A percentile compares a stretch with the other conserved stretches of the same genome.
phyloP scores from a whole-genome alignment of 2,113 vertebrate species.

The Pagrus major region DNA sequence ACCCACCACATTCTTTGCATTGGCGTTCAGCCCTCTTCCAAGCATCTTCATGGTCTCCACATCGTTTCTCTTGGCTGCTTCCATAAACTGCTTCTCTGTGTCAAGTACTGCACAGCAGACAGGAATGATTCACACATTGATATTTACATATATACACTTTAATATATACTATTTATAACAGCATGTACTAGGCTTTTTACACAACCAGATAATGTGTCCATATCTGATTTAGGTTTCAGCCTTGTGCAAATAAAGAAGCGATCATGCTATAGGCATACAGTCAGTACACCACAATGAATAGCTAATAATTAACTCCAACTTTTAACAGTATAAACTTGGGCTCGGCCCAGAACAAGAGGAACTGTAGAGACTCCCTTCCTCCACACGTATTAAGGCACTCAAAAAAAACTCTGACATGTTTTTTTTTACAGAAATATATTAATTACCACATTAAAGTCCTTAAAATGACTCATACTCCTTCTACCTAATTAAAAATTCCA shows the following conservation, averaged over 20 bases:
- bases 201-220: not conserved
- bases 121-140: not conserved
- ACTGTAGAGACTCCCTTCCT: too few species aligned
- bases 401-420: too few species aligned
- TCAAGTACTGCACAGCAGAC: slow-evolving; percentile 84
- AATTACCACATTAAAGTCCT: too few species aligned
- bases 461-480: too few species aligned
- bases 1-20: slow-evolving; percentile 89
- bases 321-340: not conserved
- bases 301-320: slow-evolving; percentile 28
- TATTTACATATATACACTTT: not conserved
- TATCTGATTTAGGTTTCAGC: slow-evolving; percentile 1
- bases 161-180: not conserved
- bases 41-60: slow-evolving; percentile 87
- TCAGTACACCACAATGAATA: not conserved
- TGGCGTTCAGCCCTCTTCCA: slow-evolving; percentile 85
- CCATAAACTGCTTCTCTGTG: slow-evolving; percentile 88
- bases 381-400: too few species aligned
- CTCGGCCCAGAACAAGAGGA: not conserved
- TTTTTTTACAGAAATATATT: too few species aligned
- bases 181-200: not conserved
- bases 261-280: not conserved
- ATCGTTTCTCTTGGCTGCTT: slow-evolving; percentile 90
- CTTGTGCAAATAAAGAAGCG: slow-evolving; percentile 34
- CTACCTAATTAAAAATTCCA: too few species aligned